These are phyloP conservation scores for Pediacus dermestoides DNA, from an alignment of 2,888 invertebrate genomes.

Conservation along the genomic window DNA sequence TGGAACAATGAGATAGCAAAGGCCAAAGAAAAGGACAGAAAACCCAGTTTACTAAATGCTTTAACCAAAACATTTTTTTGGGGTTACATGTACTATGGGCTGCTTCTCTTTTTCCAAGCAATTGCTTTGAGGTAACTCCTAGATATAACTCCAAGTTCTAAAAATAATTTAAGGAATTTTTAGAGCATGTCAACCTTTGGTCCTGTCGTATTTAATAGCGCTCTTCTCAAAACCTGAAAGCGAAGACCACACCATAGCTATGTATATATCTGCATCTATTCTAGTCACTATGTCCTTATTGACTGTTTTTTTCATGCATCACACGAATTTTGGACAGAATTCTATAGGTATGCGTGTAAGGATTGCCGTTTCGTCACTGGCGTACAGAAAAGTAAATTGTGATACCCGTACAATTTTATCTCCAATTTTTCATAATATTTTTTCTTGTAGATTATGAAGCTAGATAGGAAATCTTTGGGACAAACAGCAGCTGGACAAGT, in stretches of 20 bases:
- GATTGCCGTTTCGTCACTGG: constrained; percentile 70
- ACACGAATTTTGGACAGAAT: constrained; percentile 59
- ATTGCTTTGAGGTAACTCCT: constrained; percentile 18
- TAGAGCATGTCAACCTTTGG: constrained; percentile 51
- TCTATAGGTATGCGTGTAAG: constrained; percentile 73
- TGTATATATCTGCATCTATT: constrained; percentile 56
- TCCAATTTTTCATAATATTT: too few species aligned
- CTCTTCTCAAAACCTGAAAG: constrained; percentile 17
- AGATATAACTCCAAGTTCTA: not conserved
- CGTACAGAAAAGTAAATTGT: constrained; percentile 78
- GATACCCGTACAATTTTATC: too few species aligned
- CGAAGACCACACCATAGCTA: constrained; percentile 44
- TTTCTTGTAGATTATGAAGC: constrained; percentile 52
- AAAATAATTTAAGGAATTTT: constrained; percentile 15
- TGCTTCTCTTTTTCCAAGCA: constrained; percentile 15
- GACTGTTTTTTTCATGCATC: constrained; percentile 59
- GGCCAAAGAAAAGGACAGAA: not conserved
- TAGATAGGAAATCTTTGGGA: constrained; percentile 67
- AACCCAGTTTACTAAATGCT: not conserved
- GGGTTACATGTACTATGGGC: too few species aligned
- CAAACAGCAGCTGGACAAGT: constrained; percentile 80
- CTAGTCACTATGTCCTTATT: constrained; percentile 53
- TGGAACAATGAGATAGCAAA: not conserved
- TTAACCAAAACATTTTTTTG: too few species aligned
- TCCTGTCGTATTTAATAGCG: constrained; percentile 20